A percentile compares a stretch with the other conserved stretches of the same genome.
Conservation (phyloP, 2,888 invertebrate species). For the Ceraclea dissimilis region DNA sequence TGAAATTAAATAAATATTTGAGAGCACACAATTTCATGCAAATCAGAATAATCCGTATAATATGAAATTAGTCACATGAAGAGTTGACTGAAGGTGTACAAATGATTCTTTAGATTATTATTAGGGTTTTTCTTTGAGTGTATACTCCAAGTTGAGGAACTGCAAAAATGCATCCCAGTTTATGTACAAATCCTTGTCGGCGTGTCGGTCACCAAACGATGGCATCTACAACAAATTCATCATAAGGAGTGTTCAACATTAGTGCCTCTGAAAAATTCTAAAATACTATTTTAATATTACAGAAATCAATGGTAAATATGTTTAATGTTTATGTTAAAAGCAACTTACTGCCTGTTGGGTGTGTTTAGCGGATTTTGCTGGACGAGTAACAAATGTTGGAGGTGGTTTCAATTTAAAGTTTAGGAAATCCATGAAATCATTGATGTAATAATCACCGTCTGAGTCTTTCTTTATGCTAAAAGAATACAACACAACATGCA, state of each 20-base stretch:
- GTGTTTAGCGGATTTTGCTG: conserved; percentile 44
- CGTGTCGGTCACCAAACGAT: conserved; percentile 29
- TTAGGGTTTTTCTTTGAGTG: conserved; percentile 29
- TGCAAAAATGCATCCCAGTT: conserved; percentile 46
- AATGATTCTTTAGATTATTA: no score
- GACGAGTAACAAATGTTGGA: conserved; percentile 34
- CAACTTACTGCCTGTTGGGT: conserved; percentile 37
- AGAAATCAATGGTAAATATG: no score
- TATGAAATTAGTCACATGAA: no score
- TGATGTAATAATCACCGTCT: conserved; percentile 35
- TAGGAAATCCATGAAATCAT: conserved; percentile 63
- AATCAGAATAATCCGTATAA: no score
- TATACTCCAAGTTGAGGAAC: conserved; percentile 42
- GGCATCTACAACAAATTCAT: conserved; percentile 16
- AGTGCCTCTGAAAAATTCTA: no score
- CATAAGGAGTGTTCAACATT: no score
- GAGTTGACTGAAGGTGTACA: no score
- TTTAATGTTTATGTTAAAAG: no score
- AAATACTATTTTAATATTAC: no score
- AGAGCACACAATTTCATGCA: no score
- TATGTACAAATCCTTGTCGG: conserved; percentile 38
- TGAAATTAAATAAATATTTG: no score
- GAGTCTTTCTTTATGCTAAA: conserved; percentile 13
- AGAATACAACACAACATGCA: neutral
- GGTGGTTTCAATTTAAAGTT: conserved; percentile 49